phyloP scores from a whole-genome alignment of 2,113 vertebrate genomes.

The Danio rerio region DNA sequence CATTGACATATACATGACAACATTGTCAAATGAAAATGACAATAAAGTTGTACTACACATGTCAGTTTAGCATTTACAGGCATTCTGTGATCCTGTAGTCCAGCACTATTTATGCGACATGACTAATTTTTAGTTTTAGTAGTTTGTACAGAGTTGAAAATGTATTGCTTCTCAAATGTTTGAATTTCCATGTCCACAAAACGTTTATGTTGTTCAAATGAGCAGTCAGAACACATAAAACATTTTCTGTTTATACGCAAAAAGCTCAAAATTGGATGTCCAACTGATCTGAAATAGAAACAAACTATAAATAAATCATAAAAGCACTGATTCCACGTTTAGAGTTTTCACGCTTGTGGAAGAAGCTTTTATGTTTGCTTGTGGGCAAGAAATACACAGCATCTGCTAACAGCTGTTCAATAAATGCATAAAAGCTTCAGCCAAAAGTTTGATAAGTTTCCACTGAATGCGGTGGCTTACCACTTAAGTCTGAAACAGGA shows the following conservation, averaged over 20 bases:
- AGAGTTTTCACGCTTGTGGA: not conserved
- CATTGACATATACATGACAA: no score
- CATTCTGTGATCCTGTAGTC: no score
- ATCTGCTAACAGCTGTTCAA: conserved; percentile 51
- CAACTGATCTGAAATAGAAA: not conserved
- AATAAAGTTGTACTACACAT: no score
- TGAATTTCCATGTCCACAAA: no score
- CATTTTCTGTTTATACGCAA: not conserved
- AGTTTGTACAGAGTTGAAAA: no score
- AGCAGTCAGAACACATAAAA: no score
- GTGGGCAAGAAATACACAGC: conserved; percentile 47
- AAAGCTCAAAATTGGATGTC: not conserved
- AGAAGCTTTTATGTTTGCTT: conserved; percentile 37
- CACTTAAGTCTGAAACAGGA: conserved; percentile 49
- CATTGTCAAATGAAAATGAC: no score
- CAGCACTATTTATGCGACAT: no score
- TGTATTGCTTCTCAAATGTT: no score
- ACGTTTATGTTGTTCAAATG: no score
- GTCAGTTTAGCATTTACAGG: no score
- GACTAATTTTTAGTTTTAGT: no score
- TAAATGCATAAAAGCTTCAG: conserved; percentile 52
- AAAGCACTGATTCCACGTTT: not conserved
- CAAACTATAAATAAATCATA: not conserved
- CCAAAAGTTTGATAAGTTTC: conserved; percentile 55
- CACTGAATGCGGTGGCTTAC: conserved; percentile 62